Evolutionary conservation across 2,797 vertebrate species (phyloP).

Genomic region (Falco biarmicus): DNA sequence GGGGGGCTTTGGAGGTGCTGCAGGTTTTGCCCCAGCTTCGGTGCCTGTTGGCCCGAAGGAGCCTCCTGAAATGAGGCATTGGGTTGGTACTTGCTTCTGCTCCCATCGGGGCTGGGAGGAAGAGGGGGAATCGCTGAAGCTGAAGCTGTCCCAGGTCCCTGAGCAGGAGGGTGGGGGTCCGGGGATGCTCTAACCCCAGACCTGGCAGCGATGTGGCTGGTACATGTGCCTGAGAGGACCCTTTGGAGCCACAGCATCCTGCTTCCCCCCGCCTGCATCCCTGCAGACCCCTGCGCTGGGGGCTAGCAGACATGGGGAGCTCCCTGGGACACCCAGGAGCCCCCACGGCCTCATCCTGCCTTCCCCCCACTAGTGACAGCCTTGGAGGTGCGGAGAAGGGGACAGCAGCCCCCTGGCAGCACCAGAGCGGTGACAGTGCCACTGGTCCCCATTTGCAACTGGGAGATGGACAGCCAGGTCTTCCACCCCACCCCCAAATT

Average conservation of each 20-base stretch:
- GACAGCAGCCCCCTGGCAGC: neutral
- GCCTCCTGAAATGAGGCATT: neutral
- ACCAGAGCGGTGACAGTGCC: neutral
- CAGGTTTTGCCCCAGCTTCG: neutral
- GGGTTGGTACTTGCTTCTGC: neutral
- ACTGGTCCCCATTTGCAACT: neutral
- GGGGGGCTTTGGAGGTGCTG: neutral
- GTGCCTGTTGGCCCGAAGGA: neutral
- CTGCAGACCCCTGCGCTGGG: neutral
- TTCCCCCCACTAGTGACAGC: neutral
- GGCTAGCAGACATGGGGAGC: neutral
- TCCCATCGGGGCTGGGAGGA: neutral
- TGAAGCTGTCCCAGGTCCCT: neutral
- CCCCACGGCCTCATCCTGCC: neutral
- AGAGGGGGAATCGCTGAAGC: neutral
- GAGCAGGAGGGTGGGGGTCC: neutral
- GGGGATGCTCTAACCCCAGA: neutral
- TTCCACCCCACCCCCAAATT: too few relatives aligned
- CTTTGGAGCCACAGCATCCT: accelerated
- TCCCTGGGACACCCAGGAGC: accelerated
- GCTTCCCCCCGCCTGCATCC: neutral
- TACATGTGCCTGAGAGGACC: neutral
- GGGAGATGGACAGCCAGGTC: neutral
- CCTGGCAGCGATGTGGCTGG: accelerated
- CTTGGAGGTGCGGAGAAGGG: neutral